A percentile compares a stretch with the other conserved stretches of the same genome.
Evolutionary conservation across 2,888 invertebrate genomes (phyloP).

Genomic region (Scaptomyza tumidula): DNA sequence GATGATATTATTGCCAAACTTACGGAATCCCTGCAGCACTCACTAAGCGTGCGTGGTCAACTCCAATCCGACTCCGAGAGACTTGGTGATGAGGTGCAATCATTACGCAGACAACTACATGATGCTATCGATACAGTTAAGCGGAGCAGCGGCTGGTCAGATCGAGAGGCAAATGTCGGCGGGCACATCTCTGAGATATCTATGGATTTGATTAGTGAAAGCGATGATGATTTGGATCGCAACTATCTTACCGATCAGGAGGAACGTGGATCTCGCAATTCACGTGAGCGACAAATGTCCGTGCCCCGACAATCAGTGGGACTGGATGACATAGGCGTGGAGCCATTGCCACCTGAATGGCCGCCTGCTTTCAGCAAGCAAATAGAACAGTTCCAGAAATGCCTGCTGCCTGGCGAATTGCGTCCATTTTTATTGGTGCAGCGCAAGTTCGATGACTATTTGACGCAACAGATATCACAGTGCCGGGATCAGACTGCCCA

Average conservation of each 20-base stretch:
- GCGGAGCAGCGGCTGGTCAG: constrained; percentile 74
- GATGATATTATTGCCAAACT: constrained; percentile 90
- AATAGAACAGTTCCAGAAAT: constrained; percentile 83
- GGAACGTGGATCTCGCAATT: constrained; percentile 79
- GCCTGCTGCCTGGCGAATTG: constrained; percentile 82
- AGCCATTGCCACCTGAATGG: constrained; percentile 56
- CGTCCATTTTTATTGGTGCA: constrained; percentile 84
- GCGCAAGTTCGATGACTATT: constrained; percentile 86
- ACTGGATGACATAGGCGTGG: constrained; percentile 45
- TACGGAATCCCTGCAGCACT: constrained; percentile 89
- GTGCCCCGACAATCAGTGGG: constrained; percentile 64
- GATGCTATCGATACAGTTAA: constrained; percentile 84
- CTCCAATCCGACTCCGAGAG: constrained; percentile 87
- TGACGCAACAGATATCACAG: constrained; percentile 86
- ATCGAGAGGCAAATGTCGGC: constrained; percentile 82
- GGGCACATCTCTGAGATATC: constrained; percentile 84
- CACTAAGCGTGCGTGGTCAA: constrained; percentile 87
- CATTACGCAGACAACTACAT: constrained; percentile 85
- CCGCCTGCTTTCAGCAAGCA: constrained; percentile 81
- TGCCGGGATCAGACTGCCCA: constrained; percentile 82
- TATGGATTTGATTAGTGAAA: constrained; percentile 84
- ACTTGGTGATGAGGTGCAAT: constrained; percentile 87
- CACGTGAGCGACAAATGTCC: constrained; percentile 80
- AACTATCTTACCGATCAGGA: constrained; percentile 81
- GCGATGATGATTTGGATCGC: constrained; percentile 83